Evolutionary conservation across 1,140 invertebrate genomes (phyloP).

Genomic region (Heterodera carotae): DNA sequence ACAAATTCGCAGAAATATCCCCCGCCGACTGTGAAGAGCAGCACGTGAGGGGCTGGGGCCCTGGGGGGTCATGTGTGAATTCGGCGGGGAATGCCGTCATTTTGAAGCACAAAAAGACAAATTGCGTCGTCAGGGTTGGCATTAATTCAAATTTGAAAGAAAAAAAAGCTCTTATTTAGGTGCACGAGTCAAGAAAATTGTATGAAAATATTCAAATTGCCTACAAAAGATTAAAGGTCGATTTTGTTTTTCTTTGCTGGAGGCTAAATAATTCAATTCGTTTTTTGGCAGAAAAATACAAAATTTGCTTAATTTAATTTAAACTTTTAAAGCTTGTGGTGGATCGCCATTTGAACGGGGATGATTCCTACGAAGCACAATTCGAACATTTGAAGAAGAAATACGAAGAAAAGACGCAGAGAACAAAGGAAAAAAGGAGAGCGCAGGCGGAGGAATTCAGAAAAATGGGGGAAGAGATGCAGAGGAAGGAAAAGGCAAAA

Average conservation of each 20-base stretch:
- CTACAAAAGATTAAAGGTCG: constrained; percentile 21
- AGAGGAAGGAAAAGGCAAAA: background rate
- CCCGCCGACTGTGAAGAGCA: constrained; percentile 14
- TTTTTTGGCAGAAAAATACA: too few relatives aligned
- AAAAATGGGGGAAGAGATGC: background rate
- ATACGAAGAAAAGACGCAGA: constrained; percentile 13
- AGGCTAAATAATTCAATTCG: too few relatives aligned
- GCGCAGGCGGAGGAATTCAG: background rate
- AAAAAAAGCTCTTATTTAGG: constrained; percentile 3
- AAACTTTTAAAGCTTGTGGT: constrained; percentile 9
- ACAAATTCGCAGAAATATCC: constrained; percentile 25
- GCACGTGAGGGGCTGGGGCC: constrained; percentile 22
- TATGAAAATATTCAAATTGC: constrained; percentile 22
- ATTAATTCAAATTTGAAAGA: background rate
- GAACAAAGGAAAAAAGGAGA: background rate
- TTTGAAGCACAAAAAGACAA: constrained; percentile 22
- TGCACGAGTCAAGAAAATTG: constrained; percentile 25
- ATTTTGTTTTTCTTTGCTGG: background rate
- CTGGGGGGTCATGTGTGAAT: constrained; percentile 17
- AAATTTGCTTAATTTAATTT: background rate
- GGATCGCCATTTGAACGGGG: constrained; percentile 19
- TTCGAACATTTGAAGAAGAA: constrained; percentile 12
- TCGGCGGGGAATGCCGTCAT: constrained; percentile 24
- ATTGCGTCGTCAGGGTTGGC: constrained; percentile 13
- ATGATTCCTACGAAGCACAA: constrained; percentile 20